Percentiles rank a stretch among this genome's conserved stretches.
These are phyloP conservation scores for Catalaphyllia jardinei DNA, from an alignment of 64 coral and sea anemone genomes.

Conservation along the genomic window DNA sequence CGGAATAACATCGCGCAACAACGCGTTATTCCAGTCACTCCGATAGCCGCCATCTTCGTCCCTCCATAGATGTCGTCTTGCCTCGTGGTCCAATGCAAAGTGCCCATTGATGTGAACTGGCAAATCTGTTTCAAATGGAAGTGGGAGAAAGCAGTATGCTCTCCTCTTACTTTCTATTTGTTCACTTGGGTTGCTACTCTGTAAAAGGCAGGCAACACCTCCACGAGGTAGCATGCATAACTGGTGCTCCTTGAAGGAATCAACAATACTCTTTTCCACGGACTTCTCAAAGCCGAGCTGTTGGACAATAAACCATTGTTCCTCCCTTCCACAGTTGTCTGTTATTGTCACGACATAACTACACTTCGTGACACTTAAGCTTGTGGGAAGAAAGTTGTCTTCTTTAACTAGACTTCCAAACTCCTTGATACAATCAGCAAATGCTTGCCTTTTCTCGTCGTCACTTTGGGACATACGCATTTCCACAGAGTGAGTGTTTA, in stretches of 20 bases:
- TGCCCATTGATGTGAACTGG: slow-evolving; percentile 87
- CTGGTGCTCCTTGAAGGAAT: slow-evolving; percentile 44
- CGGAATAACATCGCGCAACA: slow-evolving; percentile 66
- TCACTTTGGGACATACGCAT: slow-evolving; percentile 23
- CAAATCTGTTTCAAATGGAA: slow-evolving; percentile 64
- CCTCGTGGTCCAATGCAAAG: slow-evolving; percentile 79
- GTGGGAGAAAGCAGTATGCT: slow-evolving; percentile 77
- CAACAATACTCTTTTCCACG: slow-evolving; percentile 4
- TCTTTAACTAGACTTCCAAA: slow-evolving; percentile 19
- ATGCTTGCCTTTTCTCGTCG: slow-evolving; percentile 26
- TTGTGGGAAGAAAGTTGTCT: neutral
- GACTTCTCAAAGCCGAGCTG: slow-evolving; percentile 54
- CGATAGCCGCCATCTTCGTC: slow-evolving; percentile 25
- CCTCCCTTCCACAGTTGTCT: slow-evolving; percentile 29
- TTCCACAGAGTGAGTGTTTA: slow-evolving; percentile 4
- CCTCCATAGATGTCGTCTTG: slow-evolving; percentile 58
- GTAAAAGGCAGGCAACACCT: slow-evolving; percentile 47
- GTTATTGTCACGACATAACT: slow-evolving; percentile 44
- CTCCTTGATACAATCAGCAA: slow-evolving; percentile 41
- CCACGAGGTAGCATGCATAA: slow-evolving; percentile 73
- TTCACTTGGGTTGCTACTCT: neutral
- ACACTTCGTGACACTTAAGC: slow-evolving; percentile 11
- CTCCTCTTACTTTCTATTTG: neutral
- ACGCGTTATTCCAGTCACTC: slow-evolving; percentile 59
- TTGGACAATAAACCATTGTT: slow-evolving; percentile 72